Evolutionary conservation across 2,888 invertebrate genomes (phyloP), one percentile per base, ranked within the genome.

Genomic region (Tetragonisca angustula): DNA sequence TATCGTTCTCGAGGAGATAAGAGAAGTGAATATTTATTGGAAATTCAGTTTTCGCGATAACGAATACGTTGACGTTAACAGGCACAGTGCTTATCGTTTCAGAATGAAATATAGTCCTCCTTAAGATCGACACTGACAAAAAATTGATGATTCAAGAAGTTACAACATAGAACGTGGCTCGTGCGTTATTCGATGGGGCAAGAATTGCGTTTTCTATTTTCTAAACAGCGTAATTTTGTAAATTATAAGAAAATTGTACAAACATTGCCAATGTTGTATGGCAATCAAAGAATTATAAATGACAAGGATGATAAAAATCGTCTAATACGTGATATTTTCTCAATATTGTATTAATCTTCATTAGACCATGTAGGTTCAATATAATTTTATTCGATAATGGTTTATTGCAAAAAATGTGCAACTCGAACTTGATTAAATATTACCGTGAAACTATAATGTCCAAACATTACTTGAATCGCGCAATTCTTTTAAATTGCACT

Each of bases 61-160:
- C 19, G n/a, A 67, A 54, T 43, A 24, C 19, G 19, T 2, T 27
- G 43, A 67, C 27, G 43, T 43, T 36, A 24, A 54, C 21, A 43
- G 17, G 21, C 24, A 65, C 43, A 2, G 9, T 24, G 27, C 21
- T 15, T 52, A 19, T 54, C 59, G 71, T 24, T 27, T 65, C 67
- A 17, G 9, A 2, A 21, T 65, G 67, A 54, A 75, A 56, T 67
- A 67, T 56, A 54, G 67, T 43, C 24, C 49, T 56, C n/a, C 6
- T 43, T 36, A 43, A 75, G 67, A 56, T 67, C 32, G 54, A 27
- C 67, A 56, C 4, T 56, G 67, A 67, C 49, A 67, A 67, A 54
- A 67, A 67, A 24, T 56, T 43, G 67, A 67, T 43, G 67, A 67
- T 11, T 64, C 11, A 64, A 64, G 19, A 61, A 27, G 27, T 61